These are phyloP conservation scores for Machimus atricapillus DNA, from an alignment of 2,888 invertebrate species.

Conservation along the genomic window DNA sequence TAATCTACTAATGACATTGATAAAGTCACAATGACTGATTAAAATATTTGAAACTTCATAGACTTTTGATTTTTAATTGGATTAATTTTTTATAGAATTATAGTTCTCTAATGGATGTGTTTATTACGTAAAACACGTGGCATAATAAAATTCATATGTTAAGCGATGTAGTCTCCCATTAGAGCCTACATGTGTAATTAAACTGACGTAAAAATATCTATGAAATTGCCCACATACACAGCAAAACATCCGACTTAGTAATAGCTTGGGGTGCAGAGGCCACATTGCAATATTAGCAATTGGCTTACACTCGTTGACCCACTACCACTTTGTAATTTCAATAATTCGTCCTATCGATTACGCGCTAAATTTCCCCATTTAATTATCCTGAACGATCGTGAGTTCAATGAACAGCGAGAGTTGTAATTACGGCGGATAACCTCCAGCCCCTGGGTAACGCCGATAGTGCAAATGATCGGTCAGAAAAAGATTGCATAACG, in stretches of 20 bases:
- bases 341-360: background rate
- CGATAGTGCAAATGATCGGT: background rate
- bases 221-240: background rate
- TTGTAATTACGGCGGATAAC: background rate
- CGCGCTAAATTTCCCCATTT: background rate
- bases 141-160: background rate
- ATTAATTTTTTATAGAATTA: background rate
- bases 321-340: background rate
- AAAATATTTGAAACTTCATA: no score
- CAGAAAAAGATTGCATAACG: background rate
- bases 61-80: no score
- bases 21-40: no score
- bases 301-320: background rate
- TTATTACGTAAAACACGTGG: background rate
- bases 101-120: background rate
- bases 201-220: background rate
- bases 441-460: background rate
- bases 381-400: background rate
- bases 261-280: background rate
- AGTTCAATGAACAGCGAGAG: background rate
- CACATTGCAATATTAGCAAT: background rate
- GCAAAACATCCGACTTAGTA: background rate
- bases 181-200: background rate
- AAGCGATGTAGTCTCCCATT: background rate
- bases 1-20: no score